These are phyloP conservation scores for Nymphalis polychloros DNA, from an alignment of 2,888 invertebrate species.

Conservation along the genomic window DNA sequence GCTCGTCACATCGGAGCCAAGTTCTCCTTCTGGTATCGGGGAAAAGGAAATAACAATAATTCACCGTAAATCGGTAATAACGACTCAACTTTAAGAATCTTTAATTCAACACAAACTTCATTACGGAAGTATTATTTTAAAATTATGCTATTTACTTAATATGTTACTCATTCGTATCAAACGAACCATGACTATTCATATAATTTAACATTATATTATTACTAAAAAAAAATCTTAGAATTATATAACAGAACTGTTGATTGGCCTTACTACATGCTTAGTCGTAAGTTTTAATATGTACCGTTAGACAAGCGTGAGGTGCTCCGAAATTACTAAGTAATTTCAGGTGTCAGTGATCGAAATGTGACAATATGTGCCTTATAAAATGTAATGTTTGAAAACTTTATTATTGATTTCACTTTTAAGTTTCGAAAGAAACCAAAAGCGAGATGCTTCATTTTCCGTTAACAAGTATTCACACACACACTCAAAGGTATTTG, in stretches of 20 bases:
- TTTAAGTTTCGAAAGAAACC: constrained; percentile 70
- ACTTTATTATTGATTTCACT: constrained; percentile 52
- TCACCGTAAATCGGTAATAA: constrained; percentile 92
- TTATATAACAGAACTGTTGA: background rate
- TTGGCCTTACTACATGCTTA: background rate
- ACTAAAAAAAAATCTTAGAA: no score
- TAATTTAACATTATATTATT: background rate
- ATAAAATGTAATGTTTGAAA: constrained; percentile 29
- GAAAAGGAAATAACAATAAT: constrained; percentile 86
- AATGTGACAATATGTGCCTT: constrained; percentile 39
- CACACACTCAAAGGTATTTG: background rate
- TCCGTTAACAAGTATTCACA: constrained; percentile 1
- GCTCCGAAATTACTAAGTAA: constrained; percentile 48
- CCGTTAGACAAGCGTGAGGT: constrained; percentile 36
- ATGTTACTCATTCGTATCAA: background rate
- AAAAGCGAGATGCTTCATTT: constrained; percentile 58
- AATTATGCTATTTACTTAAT: background rate
- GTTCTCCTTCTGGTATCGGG: constrained; percentile 84
- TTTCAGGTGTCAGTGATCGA: constrained; percentile 45
- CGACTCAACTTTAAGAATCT: constrained; percentile 85
- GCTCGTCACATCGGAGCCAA: constrained; percentile 89
- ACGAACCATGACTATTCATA: constrained; percentile 8
- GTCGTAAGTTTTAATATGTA: background rate
- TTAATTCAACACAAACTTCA: background rate
- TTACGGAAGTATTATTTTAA: background rate